These are phyloP conservation scores for Aptenodytes patagonicus DNA, from an alignment of 2,113 vertebrate genomes.

Conservation along the genomic window DNA sequence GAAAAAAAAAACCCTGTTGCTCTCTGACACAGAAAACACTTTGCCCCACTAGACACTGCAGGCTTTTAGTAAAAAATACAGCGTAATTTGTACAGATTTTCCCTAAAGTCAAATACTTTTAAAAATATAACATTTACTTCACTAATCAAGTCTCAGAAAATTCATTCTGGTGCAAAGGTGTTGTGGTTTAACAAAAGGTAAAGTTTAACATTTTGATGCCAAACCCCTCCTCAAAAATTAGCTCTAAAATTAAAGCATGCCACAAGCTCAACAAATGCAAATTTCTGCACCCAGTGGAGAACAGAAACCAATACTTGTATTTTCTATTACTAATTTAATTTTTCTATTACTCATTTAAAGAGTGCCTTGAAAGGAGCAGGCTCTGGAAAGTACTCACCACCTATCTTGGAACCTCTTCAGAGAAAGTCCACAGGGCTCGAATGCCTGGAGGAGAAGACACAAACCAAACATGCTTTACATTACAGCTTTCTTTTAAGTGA, in stretches of 20 bases:
- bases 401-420: conserved; percentile 52
- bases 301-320: neutral
- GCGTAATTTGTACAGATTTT: neutral
- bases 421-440: neutral
- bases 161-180: neutral
- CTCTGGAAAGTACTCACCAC: conserved; percentile 38
- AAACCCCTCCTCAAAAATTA: neutral
- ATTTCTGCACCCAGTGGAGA: neutral
- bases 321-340: neutral
- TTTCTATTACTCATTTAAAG: neutral
- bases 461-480: neutral
- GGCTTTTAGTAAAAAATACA: neutral
- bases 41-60: neutral
- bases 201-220: neutral
- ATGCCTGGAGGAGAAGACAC: conserved; percentile 21
- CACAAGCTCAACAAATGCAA: neutral
- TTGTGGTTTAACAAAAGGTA: neutral
- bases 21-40: neutral
- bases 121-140: neutral
- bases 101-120: neutral
- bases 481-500: neutral
- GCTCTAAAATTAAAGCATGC: neutral
- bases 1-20: neutral
- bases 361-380: neutral
- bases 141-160: neutral